Evolutionary conservation across 2,888 invertebrate species (phyloP).

Genomic region (Apodemia zela): DNA sequence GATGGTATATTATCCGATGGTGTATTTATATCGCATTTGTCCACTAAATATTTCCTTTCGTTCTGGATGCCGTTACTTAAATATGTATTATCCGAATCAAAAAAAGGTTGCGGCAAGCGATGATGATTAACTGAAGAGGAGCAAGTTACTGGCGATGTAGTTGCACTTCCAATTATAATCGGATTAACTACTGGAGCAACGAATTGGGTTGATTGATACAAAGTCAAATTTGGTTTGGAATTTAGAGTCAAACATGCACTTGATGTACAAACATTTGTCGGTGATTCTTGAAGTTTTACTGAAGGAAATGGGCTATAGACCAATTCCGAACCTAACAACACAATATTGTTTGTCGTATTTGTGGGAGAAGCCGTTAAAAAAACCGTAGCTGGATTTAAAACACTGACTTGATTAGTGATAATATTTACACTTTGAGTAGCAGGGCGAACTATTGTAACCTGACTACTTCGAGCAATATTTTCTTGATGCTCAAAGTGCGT

Average conservation of each 20-base stretch:
- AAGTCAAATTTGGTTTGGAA: slow-evolving; percentile 40
- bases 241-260: background rate
- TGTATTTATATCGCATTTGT: background rate
- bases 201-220: slow-evolving; percentile 48
- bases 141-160: slow-evolving; percentile 31
- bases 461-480: background rate
- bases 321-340: slow-evolving; percentile 48
- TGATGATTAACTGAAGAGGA: background rate
- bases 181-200: slow-evolving; percentile 45
- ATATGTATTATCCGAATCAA: background rate
- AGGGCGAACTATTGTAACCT: background rate
- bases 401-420: slow-evolving; percentile 22
- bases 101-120: background rate
- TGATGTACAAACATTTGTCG: background rate
- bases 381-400: slow-evolving; percentile 36
- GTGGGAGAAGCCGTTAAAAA: slow-evolving; percentile 32
- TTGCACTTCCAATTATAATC: slow-evolving; percentile 45
- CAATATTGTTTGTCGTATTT: slow-evolving; percentile 44
- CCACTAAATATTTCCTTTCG: background rate
- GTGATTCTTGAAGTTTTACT: slow-evolving; percentile 35
- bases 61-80: background rate
- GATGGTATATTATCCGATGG: background rate
- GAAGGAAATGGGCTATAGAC: slow-evolving; percentile 46
- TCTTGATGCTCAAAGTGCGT: background rate
- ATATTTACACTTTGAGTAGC: slow-evolving; percentile 13